Conservation (phyloP, 2,113 vertebrate genomes). For the Rhinogobius similis region DNA sequence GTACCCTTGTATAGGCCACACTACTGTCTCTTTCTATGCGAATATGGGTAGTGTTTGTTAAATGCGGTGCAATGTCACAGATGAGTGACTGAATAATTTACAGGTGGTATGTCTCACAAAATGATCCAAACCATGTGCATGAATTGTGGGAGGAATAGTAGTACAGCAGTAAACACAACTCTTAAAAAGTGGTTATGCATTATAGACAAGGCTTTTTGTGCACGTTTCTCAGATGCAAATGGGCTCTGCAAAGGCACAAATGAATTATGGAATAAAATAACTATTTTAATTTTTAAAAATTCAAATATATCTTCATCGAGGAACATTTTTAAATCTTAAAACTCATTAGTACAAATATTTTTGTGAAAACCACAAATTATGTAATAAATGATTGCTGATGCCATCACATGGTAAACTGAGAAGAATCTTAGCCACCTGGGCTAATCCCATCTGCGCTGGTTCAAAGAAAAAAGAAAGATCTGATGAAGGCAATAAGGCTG, state of each 20-base stretch:
- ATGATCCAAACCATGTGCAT: conserved; percentile 73
- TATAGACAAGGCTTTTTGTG: conserved; percentile 79
- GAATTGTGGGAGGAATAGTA: conserved; percentile 72
- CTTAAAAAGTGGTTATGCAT: conserved; percentile 80
- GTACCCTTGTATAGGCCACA: conserved; percentile 69
- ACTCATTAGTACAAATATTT: no score
- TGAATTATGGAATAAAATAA: conserved; percentile 17
- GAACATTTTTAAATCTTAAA: no score
- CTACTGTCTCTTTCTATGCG: conserved; percentile 54
- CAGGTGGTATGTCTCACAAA: conserved; percentile 76
- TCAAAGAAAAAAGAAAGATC: no score
- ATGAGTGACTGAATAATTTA: conserved; percentile 85
- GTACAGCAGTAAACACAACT: conserved; percentile 74
- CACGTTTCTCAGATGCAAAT: conserved; percentile 74
- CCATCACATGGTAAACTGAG: no score
- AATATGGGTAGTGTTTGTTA: conserved; percentile 66
- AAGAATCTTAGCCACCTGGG: no score
- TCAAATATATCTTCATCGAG: no score
- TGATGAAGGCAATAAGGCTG: no score
- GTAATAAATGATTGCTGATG: no score
- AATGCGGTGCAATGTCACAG: conserved; percentile 68
- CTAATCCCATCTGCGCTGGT: no score
- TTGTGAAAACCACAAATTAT: no score
- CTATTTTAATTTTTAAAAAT: no score
- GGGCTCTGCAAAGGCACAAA: conserved; percentile 60